Evolutionary conservation across 2,797 vertebrate genomes (phyloP).

Genomic region (Darevskia mixta): DNA sequence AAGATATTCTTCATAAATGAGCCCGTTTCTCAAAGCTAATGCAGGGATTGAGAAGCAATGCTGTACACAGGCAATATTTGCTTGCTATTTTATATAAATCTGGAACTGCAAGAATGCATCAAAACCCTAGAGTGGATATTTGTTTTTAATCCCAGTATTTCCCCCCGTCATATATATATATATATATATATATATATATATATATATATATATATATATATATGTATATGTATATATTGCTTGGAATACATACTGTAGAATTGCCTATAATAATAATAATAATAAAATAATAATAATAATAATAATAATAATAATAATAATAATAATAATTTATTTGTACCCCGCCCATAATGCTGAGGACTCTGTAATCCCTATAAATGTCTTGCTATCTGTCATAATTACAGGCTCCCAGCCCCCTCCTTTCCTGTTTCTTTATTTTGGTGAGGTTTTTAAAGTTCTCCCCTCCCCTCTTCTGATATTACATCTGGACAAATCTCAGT

Average conservation of each 20-base stretch:
- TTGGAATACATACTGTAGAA: background rate
- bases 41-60: background rate
- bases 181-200: too few species aligned
- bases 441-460: background rate
- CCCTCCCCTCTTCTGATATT: slow-evolving; percentile 1
- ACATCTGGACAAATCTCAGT: background rate
- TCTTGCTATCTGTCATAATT: slow-evolving; percentile 40
- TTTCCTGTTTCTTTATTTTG: slow-evolving; percentile 34
- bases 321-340: too few species aligned
- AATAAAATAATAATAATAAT: too few species aligned
- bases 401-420: background rate
- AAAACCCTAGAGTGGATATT: slow-evolving; percentile 10
- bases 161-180: too few species aligned
- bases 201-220: too few species aligned
- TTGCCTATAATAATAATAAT: slow-evolving; percentile 2
- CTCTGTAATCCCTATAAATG: background rate
- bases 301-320: too few species aligned
- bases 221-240: background rate
- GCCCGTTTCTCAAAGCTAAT: background rate
- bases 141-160: background rate
- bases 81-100: slow-evolving; percentile 5
- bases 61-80: slow-evolving; percentile 10
- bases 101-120: slow-evolving; percentile 7
- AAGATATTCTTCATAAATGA: background rate
- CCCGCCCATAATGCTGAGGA: rapidly evolving